Conservation (phyloP, 2,797 vertebrate genomes). For the Urophycis tenuis region DNA sequence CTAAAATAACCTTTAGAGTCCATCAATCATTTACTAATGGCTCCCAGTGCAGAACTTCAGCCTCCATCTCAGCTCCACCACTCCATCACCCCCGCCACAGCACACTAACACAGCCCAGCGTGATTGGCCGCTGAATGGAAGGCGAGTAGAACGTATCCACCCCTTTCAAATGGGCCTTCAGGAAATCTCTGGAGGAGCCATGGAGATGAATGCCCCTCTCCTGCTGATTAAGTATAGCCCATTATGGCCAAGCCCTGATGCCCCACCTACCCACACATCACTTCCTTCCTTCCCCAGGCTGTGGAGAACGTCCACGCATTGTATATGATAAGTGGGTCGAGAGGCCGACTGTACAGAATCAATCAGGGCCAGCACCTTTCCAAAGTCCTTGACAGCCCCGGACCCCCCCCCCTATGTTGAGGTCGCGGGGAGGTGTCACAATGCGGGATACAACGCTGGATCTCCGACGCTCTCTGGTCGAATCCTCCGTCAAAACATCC, state of each 20-base stretch:
- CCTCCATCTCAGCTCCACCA: conserved; percentile 33
- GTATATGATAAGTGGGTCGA: conserved; percentile 27
- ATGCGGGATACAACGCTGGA: neutral
- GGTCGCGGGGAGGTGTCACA: conserved; percentile 17
- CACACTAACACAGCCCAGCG: conserved; percentile 38
- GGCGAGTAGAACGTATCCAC: conserved; percentile 48
- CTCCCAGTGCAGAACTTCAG: conserved; percentile 39
- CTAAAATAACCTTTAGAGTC: conserved; percentile 51
- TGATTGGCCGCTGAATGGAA: conserved; percentile 38
- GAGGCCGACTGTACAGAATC: conserved; percentile 40
- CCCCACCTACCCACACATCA: neutral
- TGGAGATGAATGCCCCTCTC: conserved; percentile 43
- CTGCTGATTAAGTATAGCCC: conserved; percentile 55
- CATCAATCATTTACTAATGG: conserved; percentile 56
- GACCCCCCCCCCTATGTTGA: conserved; percentile 11
- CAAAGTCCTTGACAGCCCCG: conserved; percentile 35
- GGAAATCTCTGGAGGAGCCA: conserved; percentile 28
- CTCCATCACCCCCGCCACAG: conserved; percentile 34
- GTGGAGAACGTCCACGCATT: conserved; percentile 14
- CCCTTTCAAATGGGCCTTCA: conserved; percentile 37
- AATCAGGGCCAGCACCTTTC: conserved; percentile 43
- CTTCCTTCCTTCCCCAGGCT: conserved; percentile 12
- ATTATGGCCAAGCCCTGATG: conserved; percentile 37
- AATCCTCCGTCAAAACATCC: neutral
- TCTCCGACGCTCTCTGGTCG: neutral